Evolutionary conservation across 2,113 vertebrate species (phyloP).

Genomic region (Myiozetetes cayanensis): DNA sequence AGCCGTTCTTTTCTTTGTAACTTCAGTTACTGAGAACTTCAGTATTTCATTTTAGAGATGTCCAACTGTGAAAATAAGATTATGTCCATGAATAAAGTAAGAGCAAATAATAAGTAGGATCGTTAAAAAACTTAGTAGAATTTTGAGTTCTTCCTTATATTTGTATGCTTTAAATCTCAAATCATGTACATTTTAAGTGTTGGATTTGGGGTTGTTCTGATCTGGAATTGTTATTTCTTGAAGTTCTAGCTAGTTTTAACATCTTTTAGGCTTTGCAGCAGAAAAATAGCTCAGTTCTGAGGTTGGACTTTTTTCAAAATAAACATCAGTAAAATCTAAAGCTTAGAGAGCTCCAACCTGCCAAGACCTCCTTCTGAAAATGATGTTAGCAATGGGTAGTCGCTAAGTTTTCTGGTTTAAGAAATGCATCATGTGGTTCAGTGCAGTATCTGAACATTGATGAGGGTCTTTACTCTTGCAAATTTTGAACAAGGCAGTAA

Average conservation of each 20-base stretch:
- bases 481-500: neutral
- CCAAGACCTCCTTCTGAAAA: neutral
- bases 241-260: neutral
- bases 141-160: neutral
- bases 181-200: neutral
- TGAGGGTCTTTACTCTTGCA: neutral
- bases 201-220: neutral
- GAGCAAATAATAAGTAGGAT: neutral
- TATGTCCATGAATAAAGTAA: neutral
- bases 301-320: neutral
- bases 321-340: neutral
- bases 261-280: neutral
- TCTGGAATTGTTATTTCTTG: neutral
- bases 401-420: neutral
- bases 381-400: neutral
- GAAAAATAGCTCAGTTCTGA: neutral
- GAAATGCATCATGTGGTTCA: neutral
- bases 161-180: neutral
- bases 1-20: neutral
- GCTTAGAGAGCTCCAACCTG: neutral
- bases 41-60: neutral
- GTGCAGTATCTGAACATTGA: neutral
- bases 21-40: neutral
- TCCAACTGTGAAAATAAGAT: neutral
- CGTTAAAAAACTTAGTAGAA: neutral